phyloP scores from a whole-genome alignment of 2,797 vertebrate genomes.

The Megaceryle alcyon region DNA sequence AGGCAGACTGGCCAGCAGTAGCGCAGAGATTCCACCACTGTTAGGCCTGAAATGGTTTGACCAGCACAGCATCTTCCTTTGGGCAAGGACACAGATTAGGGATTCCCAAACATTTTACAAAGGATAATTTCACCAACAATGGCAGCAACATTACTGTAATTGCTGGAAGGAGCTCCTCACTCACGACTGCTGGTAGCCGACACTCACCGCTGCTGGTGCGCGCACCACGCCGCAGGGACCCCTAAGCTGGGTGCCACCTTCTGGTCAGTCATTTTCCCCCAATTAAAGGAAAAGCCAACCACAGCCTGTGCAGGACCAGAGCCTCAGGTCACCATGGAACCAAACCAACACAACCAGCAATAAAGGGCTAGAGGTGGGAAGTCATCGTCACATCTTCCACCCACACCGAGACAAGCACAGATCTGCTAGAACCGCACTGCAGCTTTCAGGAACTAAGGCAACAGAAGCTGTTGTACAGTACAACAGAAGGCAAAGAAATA shows the following conservation, averaged over 20 bases:
- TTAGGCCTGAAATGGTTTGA: neutral
- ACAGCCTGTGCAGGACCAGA: neutral
- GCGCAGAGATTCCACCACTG: fast-evolving
- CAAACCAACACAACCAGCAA: neutral
- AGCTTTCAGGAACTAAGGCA: neutral
- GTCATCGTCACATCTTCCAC: neutral
- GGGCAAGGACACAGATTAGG: neutral
- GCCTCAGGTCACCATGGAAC: neutral
- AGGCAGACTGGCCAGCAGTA: neutral
- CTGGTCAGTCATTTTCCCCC: neutral
- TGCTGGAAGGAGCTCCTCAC: neutral
- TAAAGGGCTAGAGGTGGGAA: neutral
- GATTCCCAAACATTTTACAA: neutral
- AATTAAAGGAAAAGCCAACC: neutral
- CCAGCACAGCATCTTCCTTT: neutral
- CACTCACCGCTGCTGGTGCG: neutral
- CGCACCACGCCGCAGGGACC: fast-evolving
- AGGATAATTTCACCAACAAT: neutral
- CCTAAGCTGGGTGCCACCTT: neutral
- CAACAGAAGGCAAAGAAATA: neutral
- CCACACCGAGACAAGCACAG: neutral
- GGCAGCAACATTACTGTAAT: neutral
- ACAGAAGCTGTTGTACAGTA: neutral
- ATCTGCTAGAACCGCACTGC: neutral
- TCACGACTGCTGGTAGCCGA: neutral